These are phyloP conservation scores for Dissostichus mawsoni DNA, from an alignment of 2,113 vertebrate species.

Conservation along the genomic window DNA sequence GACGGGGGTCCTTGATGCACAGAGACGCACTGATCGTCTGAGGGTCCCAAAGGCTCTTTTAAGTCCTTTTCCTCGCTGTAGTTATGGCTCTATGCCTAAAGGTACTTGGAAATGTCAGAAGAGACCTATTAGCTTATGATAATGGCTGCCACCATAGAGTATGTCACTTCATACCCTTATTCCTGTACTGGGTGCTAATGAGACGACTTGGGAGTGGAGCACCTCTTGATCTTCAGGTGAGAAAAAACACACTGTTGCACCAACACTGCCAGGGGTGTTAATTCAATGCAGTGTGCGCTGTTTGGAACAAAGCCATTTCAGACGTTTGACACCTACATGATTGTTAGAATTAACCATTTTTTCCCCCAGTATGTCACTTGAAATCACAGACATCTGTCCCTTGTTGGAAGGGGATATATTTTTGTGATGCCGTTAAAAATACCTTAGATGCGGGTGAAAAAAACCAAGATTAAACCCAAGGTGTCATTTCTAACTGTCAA, in stretches of 20 bases:
- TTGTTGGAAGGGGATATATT: slow-evolving; percentile 45
- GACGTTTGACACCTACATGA: slow-evolving; percentile 25
- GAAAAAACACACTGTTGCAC: slow-evolving; percentile 51
- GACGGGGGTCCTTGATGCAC: slow-evolving; percentile 67
- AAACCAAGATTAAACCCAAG: slow-evolving; percentile 47
- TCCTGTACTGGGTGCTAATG: slow-evolving; percentile 66
- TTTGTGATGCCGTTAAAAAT: slow-evolving; percentile 41
- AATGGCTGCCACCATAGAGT: slow-evolving; percentile 61
- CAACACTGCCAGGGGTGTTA: slow-evolving; percentile 29
- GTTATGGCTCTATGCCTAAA: slow-evolving; percentile 56
- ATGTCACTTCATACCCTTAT: slow-evolving; percentile 57
- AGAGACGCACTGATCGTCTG: slow-evolving; percentile 49
- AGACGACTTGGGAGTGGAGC: slow-evolving; percentile 60
- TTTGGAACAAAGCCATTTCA: slow-evolving; percentile 22
- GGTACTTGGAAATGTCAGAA: slow-evolving; percentile 67
- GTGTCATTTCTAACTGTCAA: slow-evolving; percentile 59
- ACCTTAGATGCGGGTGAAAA: slow-evolving; percentile 41
- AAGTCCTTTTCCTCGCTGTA: slow-evolving; percentile 58
- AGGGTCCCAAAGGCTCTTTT: slow-evolving; percentile 66
- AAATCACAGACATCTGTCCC: slow-evolving; percentile 19
- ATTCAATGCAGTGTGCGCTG: slow-evolving; percentile 14
- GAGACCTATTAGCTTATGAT: slow-evolving; percentile 76
- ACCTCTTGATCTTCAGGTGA: slow-evolving; percentile 70
- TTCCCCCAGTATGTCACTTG: not conserved
- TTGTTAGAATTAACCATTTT: slow-evolving; percentile 18